Base-by-base conservation (phyloP, 2,797 vertebrate species). In the Halcyon badia region DNA sequence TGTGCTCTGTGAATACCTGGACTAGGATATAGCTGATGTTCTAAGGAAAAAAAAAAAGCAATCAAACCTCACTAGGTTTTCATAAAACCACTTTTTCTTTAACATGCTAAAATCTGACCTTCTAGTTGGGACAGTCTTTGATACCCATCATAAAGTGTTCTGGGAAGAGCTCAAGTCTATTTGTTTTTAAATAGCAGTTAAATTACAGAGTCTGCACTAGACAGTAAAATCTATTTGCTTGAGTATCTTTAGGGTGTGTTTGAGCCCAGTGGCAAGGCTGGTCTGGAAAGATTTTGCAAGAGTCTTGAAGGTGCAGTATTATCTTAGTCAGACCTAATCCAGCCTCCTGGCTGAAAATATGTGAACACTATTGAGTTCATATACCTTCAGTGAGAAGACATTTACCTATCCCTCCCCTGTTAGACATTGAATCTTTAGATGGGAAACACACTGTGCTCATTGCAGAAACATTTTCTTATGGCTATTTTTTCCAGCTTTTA, bases 141-240 rank as follows among this genome's bases (percentile, higher is more conserved):
- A 91, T 83, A 94, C 30, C 11, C 77, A 83, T 66, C 83, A 87
- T 66, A 57, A 92, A 49, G 64, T 90, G 66, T 91, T 93, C 88
- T 87, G 86, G 90, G 88, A 96, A 95, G 22, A 60, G 10, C 54
- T 93, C 14, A 15, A 72, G 70, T 8, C 62, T 58, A 10, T 61
- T 89, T 90, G 62, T 56, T 89, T 92, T 94, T 84, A 96, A 95
- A 95, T 96, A 94, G 86, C 56, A 66, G 20, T 44, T 56, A 84
- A 94, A 96, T 90, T 93, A 93, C 66, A 90, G 92, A 94, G 49
- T 86, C n/a, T 41, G 42, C 21, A 19, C 66, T 70, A 62, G 93
- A 79, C 86, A 79, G 73, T 60, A 89, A 81, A 90, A 88, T 26
- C 20, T 90, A 62, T 84, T 94, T 94, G 62, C 60, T 42, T 75